Percentiles rank a stretch among this genome's conserved stretches.
phyloP scores from a whole-genome alignment of 2,113 vertebrate genomes.

The Eurystomus gularis region DNA sequence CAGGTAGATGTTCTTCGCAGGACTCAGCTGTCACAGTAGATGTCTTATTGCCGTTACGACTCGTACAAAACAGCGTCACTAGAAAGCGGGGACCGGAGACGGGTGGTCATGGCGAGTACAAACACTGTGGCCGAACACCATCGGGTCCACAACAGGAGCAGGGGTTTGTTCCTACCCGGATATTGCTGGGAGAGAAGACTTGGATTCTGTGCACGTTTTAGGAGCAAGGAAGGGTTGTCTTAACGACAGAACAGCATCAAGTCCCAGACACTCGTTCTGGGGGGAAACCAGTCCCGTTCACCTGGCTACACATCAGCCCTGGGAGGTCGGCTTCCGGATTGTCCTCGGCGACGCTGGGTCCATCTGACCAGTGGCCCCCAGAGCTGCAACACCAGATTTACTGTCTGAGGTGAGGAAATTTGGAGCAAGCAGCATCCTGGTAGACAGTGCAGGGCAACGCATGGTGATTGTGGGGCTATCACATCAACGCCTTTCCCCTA shows the following conservation, averaged over 20 bases:
- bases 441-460: not conserved
- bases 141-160: not conserved
- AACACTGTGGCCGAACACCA: not conserved
- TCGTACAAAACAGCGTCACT: conserved; percentile 19
- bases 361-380: not conserved
- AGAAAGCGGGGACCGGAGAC: not conserved
- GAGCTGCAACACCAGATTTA: not conserved
- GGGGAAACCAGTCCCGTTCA: not conserved
- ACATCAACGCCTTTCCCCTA: not conserved
- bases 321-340: not conserved
- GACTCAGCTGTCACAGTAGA: not conserved
- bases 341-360: not conserved
- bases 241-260: not conserved
- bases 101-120: not conserved
- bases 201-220: not conserved
- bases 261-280: not conserved
- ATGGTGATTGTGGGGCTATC: conserved; percentile 12
- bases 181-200: conserved; percentile 49
- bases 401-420: not conserved
- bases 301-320: not conserved
- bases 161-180: not conserved
- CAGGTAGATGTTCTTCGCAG: not conserved
- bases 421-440: conserved; percentile 25
- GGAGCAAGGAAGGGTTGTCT: not conserved
- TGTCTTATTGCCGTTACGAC: conserved; percentile 46